A percentile compares a stretch with the other conserved stretches of the same genome.
Conservation (phyloP, 2,113 vertebrate species). For the Ailuropoda melanoleuca region DNA sequence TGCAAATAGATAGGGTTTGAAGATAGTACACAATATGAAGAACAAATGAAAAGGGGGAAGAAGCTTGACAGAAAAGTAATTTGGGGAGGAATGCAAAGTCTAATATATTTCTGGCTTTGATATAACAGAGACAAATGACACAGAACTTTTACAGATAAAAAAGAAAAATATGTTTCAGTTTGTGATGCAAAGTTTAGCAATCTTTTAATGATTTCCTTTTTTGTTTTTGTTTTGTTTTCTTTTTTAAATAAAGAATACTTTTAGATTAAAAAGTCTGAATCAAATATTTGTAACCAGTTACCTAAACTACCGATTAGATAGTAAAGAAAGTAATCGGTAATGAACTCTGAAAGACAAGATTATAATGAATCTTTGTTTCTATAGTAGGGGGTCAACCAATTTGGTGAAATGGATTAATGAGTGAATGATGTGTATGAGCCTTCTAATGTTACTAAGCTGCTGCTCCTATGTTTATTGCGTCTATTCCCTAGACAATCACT, state of each 20-base stretch:
- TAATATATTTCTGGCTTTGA: neutral
- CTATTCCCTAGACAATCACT: neutral
- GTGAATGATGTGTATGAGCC: neutral
- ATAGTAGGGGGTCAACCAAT: neutral
- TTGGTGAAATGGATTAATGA: neutral
- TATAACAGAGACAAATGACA: neutral
- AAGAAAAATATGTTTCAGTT: neutral
- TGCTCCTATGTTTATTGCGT: neutral
- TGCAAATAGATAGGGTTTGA: neutral
- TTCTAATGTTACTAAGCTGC: neutral
- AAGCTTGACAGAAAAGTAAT: neutral
- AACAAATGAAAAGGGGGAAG: neutral
- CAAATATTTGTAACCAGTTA: neutral
- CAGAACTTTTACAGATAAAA: neutral
- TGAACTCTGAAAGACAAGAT: neutral
- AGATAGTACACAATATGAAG: neutral
- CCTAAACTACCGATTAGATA: neutral
- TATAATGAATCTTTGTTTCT: neutral
- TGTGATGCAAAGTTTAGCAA: neutral
- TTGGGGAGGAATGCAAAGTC: neutral
- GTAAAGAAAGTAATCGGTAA: neutral
- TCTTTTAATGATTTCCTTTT: neutral
- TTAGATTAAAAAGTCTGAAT: neutral
- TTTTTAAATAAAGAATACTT: neutral
- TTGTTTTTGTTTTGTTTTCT: neutral